Evolutionary conservation across 2,113 vertebrate species (phyloP), one percentile per base, ranked within the genome.

Genomic region (Fulmarus glacialis): DNA sequence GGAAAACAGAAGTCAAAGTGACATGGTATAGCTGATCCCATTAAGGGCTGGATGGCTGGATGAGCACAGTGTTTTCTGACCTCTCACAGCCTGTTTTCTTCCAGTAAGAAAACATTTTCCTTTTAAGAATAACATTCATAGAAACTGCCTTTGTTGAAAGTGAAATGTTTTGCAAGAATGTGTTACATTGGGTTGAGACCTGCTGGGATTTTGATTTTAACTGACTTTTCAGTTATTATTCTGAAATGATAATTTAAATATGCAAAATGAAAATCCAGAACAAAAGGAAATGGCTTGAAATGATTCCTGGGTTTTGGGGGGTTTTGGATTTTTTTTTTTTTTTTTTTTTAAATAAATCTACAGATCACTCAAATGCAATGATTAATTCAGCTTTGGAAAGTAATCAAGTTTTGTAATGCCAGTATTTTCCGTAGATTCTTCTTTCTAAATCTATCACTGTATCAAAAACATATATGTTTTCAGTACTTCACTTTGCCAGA

Each of bases 361-460:
- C 12, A 63, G 21, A 55, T 45, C 4, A 50, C 12, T 68, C 9
- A 67, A 43, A 77, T 64, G 2, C 13, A 67, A 43, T 50, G 12
- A 72, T 59, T 63, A 87, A 55, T 83, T 83, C 11, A 19, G 4
- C 36, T 87, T 45, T 34, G 7, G 19, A 59, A 83, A 63, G 16
- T 24, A 77, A 16, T 42, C 21, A 48, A 30, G 15, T 9, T 45
- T 50, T 9, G 0, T 40, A 83, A 75, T 0, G 0, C 1, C 40
- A 26, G 2, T 24, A 63, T 55, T 80, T 72, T 29, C 19, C 72
- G 40, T 18, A 78, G 7, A 50, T 23, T 67, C 84, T 63, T 79
- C 3, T 64, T 91, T 58, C 15, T 47, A 60, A 56, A 34, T 40
- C 8, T 59, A 21, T 26, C 17, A 23, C 34, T 87, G 14, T 43